Conservation (phyloP, 2,113 vertebrate genomes). For the Orcinus orca region DNA sequence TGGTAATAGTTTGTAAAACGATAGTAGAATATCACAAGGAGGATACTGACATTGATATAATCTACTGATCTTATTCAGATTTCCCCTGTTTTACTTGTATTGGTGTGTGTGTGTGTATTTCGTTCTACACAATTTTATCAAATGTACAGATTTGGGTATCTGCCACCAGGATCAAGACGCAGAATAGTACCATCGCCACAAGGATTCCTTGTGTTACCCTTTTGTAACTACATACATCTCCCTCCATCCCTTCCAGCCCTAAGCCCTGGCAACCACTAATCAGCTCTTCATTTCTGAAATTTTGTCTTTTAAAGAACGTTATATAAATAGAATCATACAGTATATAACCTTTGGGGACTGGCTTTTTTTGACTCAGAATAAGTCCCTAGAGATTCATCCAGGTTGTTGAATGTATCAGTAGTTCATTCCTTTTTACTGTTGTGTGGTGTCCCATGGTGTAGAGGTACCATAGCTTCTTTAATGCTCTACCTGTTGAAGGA, state of each 20-base stretch:
- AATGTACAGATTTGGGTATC: background rate
- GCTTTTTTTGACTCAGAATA: background rate
- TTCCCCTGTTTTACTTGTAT: background rate
- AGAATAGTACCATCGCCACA: background rate
- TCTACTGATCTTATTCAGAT: background rate
- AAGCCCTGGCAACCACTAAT: background rate
- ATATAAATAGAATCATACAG: background rate
- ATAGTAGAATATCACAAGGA: background rate
- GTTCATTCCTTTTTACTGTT: background rate
- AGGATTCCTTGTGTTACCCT: background rate
- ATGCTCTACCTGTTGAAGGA: background rate
- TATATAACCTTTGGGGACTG: background rate
- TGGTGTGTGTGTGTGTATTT: background rate
- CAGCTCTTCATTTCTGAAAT: background rate
- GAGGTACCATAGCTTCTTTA: background rate
- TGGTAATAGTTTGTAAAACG: background rate
- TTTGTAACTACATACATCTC: background rate
- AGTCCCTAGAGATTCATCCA: background rate
- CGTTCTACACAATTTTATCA: background rate
- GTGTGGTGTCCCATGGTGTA: background rate
- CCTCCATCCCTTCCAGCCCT: background rate
- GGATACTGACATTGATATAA: background rate
- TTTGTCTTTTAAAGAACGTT: background rate
- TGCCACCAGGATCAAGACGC: background rate
- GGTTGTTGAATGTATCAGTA: background rate